Percentiles rank a stretch among this genome's conserved stretches.
These are phyloP conservation scores for Mythimna lalbum DNA, from an alignment of 2,888 invertebrate genomes.

Conservation along the genomic window DNA sequence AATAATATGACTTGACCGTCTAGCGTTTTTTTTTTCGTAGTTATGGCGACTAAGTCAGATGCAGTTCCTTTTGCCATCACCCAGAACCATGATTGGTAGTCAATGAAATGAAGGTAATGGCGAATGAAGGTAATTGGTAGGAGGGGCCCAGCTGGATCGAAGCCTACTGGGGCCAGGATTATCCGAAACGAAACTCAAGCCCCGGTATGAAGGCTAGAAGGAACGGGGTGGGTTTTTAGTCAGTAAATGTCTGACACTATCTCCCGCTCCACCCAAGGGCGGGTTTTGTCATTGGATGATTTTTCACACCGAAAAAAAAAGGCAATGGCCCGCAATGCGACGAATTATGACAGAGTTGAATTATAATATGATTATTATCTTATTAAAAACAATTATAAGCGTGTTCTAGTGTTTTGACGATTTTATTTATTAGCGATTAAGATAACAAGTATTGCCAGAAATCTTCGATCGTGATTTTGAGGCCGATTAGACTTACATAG, in stretches of 20 bases:
- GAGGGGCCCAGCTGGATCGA: too few relatives aligned
- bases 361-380: slow-evolving; percentile 4
- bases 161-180: too few relatives aligned
- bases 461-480: slow-evolving; percentile 13
- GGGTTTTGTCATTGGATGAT: too few relatives aligned
- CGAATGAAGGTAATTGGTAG: too few relatives aligned
- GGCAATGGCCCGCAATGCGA: background rate
- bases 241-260: too few relatives aligned
- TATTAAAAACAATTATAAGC: slow-evolving; percentile 9
- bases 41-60: background rate
- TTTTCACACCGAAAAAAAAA: too few relatives aligned
- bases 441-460: slow-evolving; percentile 10
- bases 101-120: background rate
- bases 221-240: too few relatives aligned
- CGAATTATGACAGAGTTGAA: background rate
- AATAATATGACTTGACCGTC: too few relatives aligned
- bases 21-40: background rate
- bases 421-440: slow-evolving; percentile 1
- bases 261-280: too few relatives aligned
- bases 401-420: slow-evolving; percentile 3
- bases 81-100: background rate
- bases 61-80: background rate
- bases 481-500: background rate
- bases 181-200: too few relatives aligned
- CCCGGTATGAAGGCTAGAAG: too few relatives aligned